Evolutionary conservation across 2,888 invertebrate genomes (phyloP), one percentile per base, ranked within the genome.

Genomic region (Chrysina gloriosa): DNA sequence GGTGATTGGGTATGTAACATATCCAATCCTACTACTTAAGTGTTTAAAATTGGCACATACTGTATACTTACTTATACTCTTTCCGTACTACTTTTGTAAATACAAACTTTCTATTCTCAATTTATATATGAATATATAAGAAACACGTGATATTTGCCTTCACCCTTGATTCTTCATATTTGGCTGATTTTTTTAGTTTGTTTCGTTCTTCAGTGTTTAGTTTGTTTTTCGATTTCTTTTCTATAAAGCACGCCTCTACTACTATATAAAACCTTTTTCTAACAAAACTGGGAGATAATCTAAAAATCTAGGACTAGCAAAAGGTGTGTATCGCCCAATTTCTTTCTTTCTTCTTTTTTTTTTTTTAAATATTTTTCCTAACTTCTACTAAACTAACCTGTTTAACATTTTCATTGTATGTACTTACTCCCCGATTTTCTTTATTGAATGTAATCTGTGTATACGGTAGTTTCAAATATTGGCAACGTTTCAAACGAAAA

Each of bases 71-170:
- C n/a, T 29, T 29, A 29, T 29, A 29, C 3, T 29, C 7, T n/a
- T n/a, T n/a, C 5, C 16, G 39, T 48, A 23, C 25, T 3, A 48
- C 25, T 48, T 48, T 25, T 48, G 48, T 48, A 48, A 48, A 48
- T 48, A 48, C 5, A 23, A 4, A 25, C 48, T 56, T 5, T 25
- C 23, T 48, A 11, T 9, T 25, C 48, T 56, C n/a, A n/a, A n/a
- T 34, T 19, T 36, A 21, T 34, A 11, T 54, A 19, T 54, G 21
- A 36, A 56, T 56, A 21, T 36, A 21, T 34, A 56, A 36, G 4
- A 11, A 6, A 58, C 58, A 58, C 42, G 58, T 58, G 58, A 58
- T 58, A 4, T 58, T 58, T 58, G 58, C 58, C 58, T 58, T 23
- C 58, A 58, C 58, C 58, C 58, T 14, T 19, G n/a, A n/a, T 23